Conservation (phyloP, 2,113 vertebrate species). For the Proteles cristata region DNA sequence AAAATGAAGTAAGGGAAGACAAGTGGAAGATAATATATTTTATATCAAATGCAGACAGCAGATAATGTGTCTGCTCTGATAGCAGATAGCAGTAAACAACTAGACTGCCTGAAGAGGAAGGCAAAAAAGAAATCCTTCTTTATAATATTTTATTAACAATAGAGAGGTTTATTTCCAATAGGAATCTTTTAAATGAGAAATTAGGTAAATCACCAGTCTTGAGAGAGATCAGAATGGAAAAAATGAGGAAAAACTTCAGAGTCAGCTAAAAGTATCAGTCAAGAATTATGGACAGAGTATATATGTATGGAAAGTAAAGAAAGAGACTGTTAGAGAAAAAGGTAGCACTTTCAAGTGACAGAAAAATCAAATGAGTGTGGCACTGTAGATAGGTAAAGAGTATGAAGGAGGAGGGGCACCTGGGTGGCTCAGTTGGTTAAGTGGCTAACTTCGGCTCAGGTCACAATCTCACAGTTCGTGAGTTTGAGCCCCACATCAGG, state of each 20-base stretch:
- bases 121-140: not conserved
- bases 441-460: no score
- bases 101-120: not conserved
- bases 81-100: not conserved
- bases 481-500: no score
- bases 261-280: not conserved
- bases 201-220: not conserved
- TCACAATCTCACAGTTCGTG: no score
- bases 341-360: not conserved
- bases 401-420: not conserved
- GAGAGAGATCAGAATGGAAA: not conserved
- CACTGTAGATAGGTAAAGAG: not conserved
- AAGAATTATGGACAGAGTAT: not conserved
- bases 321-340: not conserved
- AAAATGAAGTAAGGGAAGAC: slow-evolving; percentile 62
- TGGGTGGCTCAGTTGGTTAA: no score
- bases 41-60: slow-evolving; percentile 24
- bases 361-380: not conserved
- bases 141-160: not conserved
- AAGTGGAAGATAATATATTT: slow-evolving; percentile 49
- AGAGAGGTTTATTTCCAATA: not conserved
- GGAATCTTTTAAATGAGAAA: slow-evolving; percentile 33
- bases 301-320: not conserved
- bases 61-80: slow-evolving; percentile 43
- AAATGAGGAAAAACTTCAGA: not conserved